These are phyloP conservation scores for Strix uralensis DNA, from an alignment of 2,113 vertebrate genomes.

Conservation along the genomic window DNA sequence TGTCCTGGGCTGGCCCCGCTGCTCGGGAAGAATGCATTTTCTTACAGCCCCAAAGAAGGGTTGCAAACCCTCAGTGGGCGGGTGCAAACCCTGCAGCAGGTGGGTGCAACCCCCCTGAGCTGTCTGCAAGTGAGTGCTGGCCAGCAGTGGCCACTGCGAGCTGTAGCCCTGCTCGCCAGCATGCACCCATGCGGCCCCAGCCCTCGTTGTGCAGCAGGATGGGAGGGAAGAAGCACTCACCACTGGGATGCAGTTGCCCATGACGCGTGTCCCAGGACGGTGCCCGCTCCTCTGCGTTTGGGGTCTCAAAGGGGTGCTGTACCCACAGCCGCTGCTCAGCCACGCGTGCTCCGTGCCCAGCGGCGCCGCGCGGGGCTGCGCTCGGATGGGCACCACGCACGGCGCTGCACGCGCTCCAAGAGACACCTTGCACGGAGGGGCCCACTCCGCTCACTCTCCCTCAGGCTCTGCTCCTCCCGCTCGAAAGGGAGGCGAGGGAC, in stretches of 20 bases:
- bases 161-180: neutral
- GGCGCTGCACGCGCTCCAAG: fast-evolving
- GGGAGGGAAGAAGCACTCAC: neutral
- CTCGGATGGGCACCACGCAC: too few species aligned
- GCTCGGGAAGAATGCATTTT: neutral
- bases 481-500: neutral
- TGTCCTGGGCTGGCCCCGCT: fast-evolving
- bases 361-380: neutral
- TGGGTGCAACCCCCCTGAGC: neutral
- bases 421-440: fast-evolving
- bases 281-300: fast-evolving
- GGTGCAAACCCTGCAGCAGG: neutral
- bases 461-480: neutral
- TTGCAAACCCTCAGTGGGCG: neutral
- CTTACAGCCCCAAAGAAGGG: neutral
- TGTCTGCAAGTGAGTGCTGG: fast-evolving
- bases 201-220: neutral
- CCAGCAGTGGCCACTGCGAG: fast-evolving
- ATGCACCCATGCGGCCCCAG: fast-evolving
- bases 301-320: neutral
- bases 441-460: fast-evolving
- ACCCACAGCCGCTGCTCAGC: neutral
- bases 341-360: fast-evolving
- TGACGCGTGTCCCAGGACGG: fast-evolving
- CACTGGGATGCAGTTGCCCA: conserved; percentile 33